Conservation (phyloP, 2,113 vertebrate genomes). For the Meleagris gallopavo region DNA sequence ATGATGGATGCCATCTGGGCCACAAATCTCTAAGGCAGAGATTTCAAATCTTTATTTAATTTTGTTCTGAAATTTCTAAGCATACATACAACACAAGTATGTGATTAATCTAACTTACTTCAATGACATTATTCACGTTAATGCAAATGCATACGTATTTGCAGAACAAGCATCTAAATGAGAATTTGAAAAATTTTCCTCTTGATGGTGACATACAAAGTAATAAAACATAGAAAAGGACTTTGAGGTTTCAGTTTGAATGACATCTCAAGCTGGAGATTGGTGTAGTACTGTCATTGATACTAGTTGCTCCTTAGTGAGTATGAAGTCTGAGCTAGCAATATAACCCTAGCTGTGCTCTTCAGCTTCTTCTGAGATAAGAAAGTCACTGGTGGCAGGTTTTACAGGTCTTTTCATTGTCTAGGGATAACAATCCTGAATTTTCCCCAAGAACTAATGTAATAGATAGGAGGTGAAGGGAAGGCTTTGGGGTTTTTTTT, state of each 20-base stretch:
- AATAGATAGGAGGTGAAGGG: accelerated
- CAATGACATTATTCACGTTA: neutral
- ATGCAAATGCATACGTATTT: neutral
- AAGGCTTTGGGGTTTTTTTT: neutral
- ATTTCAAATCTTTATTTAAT: neutral
- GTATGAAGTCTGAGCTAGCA: neutral
- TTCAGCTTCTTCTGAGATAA: neutral
- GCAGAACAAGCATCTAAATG: neutral
- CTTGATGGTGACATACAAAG: neutral
- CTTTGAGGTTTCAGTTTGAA: neutral
- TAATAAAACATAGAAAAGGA: neutral
- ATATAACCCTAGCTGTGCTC: neutral
- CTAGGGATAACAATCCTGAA: neutral
- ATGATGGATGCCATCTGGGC: neutral
- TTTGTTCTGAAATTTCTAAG: neutral
- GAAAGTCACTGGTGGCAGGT: neutral
- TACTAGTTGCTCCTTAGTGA: neutral
- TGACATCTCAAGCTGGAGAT: neutral
- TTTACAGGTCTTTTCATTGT: neutral
- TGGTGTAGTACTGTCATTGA: neutral
- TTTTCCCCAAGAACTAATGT: neutral
- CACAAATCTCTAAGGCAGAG: neutral
- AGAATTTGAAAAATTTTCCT: neutral
- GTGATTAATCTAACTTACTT: neutral
- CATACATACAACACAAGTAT: neutral